Evolutionary conservation across 2,113 vertebrate genomes (phyloP).

Genomic region (Steatornis caripensis): DNA sequence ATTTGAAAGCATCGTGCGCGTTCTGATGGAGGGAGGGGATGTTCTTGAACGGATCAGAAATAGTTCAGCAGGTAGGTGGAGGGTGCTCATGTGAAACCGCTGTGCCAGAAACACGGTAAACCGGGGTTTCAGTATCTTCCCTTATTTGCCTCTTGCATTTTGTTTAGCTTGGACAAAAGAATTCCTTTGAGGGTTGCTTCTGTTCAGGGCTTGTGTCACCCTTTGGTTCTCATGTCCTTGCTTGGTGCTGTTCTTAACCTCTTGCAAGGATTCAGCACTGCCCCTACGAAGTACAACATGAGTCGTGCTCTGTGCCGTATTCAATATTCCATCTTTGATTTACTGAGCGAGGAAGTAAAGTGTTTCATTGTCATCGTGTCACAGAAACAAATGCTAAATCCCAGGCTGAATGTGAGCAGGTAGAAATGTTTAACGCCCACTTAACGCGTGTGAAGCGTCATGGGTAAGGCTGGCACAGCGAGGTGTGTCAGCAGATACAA

Average conservation of each 20-base stretch:
- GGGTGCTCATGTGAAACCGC: rapidly evolving
- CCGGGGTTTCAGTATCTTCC: not conserved
- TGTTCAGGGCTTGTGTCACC: not conserved
- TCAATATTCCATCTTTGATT: not conserved
- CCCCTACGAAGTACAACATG: rapidly evolving
- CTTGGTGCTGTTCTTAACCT: not conserved
- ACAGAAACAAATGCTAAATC: not conserved
- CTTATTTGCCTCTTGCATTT: not conserved
- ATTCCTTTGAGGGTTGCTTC: not conserved
- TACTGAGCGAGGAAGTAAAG: not conserved
- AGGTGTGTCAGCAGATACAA: not conserved
- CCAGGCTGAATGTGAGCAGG: not conserved
- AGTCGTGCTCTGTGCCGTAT: not conserved
- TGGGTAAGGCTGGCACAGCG: not conserved
- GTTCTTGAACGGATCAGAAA: not conserved
- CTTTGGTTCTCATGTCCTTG: not conserved
- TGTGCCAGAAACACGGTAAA: not conserved
- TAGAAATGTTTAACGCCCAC: not conserved
- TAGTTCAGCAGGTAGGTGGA: not conserved
- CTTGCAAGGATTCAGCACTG: not conserved
- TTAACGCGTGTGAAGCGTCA: not conserved
- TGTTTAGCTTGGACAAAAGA: not conserved
- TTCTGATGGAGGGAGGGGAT: not conserved
- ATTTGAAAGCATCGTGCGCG: not conserved
- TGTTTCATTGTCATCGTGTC: rapidly evolving